Evolutionary conservation across 1,140 invertebrate genomes (phyloP).

Genomic region (Sycophila sp.): DNA sequence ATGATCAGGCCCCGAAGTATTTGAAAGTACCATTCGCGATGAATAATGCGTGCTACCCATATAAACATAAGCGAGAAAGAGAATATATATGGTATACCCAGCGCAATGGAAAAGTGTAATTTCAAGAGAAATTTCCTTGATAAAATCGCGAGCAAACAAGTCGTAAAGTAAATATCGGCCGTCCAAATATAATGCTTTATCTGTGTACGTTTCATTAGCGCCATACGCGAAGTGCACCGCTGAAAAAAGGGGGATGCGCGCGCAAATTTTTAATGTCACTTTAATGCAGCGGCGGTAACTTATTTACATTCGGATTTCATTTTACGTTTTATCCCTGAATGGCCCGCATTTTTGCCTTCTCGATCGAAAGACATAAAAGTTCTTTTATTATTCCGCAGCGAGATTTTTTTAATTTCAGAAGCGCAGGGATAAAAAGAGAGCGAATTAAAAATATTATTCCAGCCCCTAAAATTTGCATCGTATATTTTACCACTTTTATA

Average conservation of each 20-base stretch:
- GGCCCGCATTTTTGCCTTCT: background rate
- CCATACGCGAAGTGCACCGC: background rate
- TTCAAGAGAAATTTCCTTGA: constrained; percentile 31
- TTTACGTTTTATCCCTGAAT: background rate
- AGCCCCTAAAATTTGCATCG: no score
- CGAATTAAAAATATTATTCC: no score
- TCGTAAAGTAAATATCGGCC: background rate
- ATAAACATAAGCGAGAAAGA: background rate
- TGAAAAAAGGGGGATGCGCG: background rate
- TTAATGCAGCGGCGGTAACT: background rate
- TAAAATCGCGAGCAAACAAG: constrained; percentile 29
- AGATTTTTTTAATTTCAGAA: background rate
- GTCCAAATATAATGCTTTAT: constrained; percentile 40
- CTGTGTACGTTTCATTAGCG: constrained; percentile 44
- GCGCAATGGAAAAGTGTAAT: constrained; percentile 28
- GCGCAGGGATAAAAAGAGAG: no score
- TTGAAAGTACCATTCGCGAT: constrained; percentile 25
- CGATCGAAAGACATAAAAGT: no score
- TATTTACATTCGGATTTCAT: no score
- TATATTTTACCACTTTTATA: no score
- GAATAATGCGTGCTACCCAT: constrained; percentile 9
- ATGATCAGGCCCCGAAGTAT: constrained; percentile 10
- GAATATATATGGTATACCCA: constrained; percentile 1
- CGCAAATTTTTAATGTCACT: background rate
- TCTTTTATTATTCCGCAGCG: no score